Conservation (phyloP, 2,113 vertebrate genomes). For the Zosterops borbonicus region DNA sequence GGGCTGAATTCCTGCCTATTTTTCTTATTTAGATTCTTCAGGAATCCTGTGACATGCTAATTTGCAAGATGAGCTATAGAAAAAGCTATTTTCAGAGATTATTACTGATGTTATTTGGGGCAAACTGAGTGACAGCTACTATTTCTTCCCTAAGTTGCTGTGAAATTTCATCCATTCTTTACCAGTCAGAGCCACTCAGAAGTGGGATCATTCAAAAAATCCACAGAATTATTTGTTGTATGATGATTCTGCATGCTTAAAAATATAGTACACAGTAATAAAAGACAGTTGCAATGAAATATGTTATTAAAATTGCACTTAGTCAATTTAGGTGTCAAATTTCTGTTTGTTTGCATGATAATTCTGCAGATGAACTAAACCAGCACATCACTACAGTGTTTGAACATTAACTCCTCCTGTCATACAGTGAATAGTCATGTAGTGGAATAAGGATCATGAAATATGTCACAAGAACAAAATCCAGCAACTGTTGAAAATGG, state of each 20-base stretch:
- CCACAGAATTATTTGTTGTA: neutral
- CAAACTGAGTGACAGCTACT: conserved; percentile 51
- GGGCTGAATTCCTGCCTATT: neutral
- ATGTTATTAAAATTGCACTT: neutral
- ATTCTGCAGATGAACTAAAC: neutral
- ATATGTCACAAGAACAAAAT: neutral
- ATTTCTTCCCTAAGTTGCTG: conserved; percentile 34
- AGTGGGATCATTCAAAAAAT: neutral
- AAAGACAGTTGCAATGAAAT: neutral
- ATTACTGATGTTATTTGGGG: conserved; percentile 45
- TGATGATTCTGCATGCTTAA: neutral
- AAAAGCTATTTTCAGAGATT: conserved; percentile 52
- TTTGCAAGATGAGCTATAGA: conserved; percentile 23
- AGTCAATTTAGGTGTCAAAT: neutral
- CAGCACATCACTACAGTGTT: neutral
- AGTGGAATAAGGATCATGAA: neutral
- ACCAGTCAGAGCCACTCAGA: neutral
- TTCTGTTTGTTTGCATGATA: neutral
- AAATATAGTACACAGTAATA: neutral
- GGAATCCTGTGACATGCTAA: conserved; percentile 8
- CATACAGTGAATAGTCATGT: neutral
- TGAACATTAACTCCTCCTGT: neutral
- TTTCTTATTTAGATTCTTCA: neutral
- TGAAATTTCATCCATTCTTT: conserved; percentile 28
- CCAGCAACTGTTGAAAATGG: neutral